Evolutionary conservation across 2,797 vertebrate species (phyloP), one percentile per base, ranked within the genome.

Genomic region (Aulostomus chinensis): DNA sequence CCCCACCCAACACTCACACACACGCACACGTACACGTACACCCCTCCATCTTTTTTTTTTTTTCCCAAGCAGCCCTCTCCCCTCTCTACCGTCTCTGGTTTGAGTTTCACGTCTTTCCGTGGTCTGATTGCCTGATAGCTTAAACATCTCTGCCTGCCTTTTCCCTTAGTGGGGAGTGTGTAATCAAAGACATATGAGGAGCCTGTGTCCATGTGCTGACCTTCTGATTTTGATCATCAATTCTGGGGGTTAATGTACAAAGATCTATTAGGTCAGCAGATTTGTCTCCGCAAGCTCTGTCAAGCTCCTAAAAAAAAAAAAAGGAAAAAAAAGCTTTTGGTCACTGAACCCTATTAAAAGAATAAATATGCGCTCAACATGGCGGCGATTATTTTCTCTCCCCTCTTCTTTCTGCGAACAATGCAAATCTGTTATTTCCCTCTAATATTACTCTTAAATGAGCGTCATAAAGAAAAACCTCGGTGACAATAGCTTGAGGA

Each of bases 181-280:
- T 91, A 91, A 92, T 91, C 87, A 88, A 88, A 90, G 85, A 88
- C 87, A 89, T 78, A 88, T 87, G 89, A 90, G 79, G 69, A 73
- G 64, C 63, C 74, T 14, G 70, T 71, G 81, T 85, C 83, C 81
- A 86, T 80, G 66, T 56, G 58, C 61, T 90, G 89, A 90, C 88
- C 87, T 86, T 89, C 76, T 86, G 80, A 87, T 87, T 88, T 84
- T 71, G 70, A 82, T 90, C 87, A 86, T 90, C 86, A 86, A 84
- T 85, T 88, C 66, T 60, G 16, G 34, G 66, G 76, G 81, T 84
- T 86, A 84, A 85, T 84, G 83, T 86, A 72, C 68, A 58, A 67
- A n/a, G 63, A 83, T 83, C 74, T 68, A 78, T 73, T 58, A 67
- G 78, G 74, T 84, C 80, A 81, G 73, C 81, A 74, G 52, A 81